These are phyloP conservation scores for Cladopsammia gracilis DNA, from an alignment of 64 coral and sea anemone genomes.

Conservation along the genomic window DNA sequence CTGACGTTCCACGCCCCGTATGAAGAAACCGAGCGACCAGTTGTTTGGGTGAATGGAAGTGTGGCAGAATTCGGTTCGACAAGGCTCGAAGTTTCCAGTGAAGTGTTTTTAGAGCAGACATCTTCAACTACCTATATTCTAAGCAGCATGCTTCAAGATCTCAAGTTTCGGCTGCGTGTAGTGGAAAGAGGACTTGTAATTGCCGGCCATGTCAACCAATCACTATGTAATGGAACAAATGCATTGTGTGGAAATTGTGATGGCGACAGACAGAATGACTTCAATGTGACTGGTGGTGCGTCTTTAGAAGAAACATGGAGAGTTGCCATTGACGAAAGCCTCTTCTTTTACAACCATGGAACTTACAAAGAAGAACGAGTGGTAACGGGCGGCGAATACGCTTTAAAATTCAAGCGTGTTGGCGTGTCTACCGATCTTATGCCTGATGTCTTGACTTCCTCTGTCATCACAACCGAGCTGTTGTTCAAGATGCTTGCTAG, in stretches of 20 bases:
- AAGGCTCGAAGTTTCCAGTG: slow-evolving; percentile 33
- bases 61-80: slow-evolving; percentile 56
- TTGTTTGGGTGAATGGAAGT: slow-evolving; percentile 90
- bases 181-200: slow-evolving; percentile 57
- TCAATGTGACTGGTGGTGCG: slow-evolving; percentile 32
- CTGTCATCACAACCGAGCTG: slow-evolving; percentile 74
- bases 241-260: slow-evolving; percentile 86
- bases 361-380: slow-evolving; percentile 52
- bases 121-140: slow-evolving; percentile 73
- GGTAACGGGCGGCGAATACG: slow-evolving; percentile 91
- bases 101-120: slow-evolving; percentile 70
- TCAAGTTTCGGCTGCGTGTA: slow-evolving; percentile 75
- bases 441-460: slow-evolving; percentile 80
- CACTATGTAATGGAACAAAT: slow-evolving; percentile 57
- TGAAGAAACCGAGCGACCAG: slow-evolving; percentile 45
- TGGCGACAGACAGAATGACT: slow-evolving; percentile 72
- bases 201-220: slow-evolving; percentile 51
- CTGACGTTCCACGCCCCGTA: slow-evolving; percentile 84
- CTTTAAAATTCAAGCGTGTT: slow-evolving; percentile 74
- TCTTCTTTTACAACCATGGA: slow-evolving; percentile 71
- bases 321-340: slow-evolving; percentile 58
- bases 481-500: slow-evolving; percentile 65
- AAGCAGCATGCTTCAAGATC: not conserved
- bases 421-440: slow-evolving; percentile 90
- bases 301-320: slow-evolving; percentile 70